Evolutionary conservation across 2,113 vertebrate genomes (phyloP).

Genomic region (Odontophorus gujanensis): DNA sequence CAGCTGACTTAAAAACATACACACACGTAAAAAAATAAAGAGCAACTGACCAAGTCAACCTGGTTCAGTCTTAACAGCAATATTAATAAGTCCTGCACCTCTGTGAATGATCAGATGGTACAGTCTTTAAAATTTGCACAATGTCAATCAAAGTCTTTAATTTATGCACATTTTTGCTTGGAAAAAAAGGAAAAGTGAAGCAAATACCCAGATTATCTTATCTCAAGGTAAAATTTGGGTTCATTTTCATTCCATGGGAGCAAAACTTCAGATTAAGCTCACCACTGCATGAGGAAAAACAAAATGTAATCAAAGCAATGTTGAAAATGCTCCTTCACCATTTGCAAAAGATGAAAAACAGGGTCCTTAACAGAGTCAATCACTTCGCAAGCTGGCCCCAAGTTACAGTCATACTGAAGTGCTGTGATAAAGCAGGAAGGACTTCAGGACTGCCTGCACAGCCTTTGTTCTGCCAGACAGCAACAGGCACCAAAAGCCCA

Average conservation of each 20-base stretch:
- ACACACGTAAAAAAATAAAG: background rate
- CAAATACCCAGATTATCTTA: background rate
- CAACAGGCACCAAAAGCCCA: background rate
- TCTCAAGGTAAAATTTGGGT: background rate
- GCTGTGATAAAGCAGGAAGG: background rate
- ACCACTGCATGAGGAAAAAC: background rate
- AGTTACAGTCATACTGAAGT: background rate
- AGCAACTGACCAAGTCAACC: background rate
- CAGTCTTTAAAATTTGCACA: background rate
- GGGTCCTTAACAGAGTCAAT: background rate
- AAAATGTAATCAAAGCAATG: background rate
- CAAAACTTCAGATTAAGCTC: slow-evolving; percentile 9
- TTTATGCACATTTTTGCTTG: background rate
- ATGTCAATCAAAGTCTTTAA: background rate
- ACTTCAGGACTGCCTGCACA: background rate
- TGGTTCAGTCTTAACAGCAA: background rate
- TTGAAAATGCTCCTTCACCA: background rate
- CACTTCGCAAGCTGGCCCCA: background rate
- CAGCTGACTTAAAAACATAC: background rate
- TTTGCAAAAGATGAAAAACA: background rate
- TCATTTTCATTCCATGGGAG: background rate
- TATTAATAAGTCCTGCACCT: background rate
- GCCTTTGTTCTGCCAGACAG: background rate
- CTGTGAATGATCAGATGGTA: background rate
- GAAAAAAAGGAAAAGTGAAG: background rate